Evolutionary conservation across 1,140 invertebrate species (phyloP).

Genomic region (Drosophila parabipectinata): DNA sequence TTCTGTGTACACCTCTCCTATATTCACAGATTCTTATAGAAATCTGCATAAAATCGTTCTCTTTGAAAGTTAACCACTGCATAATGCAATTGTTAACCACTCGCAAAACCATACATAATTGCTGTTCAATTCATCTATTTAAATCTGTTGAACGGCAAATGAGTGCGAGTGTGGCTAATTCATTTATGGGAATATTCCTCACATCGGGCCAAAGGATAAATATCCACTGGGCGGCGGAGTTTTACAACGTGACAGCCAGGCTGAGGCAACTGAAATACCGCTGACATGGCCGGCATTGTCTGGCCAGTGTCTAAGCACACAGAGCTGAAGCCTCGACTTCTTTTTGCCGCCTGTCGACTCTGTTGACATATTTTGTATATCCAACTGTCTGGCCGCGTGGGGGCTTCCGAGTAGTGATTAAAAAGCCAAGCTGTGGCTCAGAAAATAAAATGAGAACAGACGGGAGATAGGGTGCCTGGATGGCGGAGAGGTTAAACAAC

Average conservation of each 20-base stretch:
- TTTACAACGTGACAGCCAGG: conserved; percentile 31
- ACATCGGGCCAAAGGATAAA: conserved; percentile 6
- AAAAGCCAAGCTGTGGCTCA: conserved; percentile 35
- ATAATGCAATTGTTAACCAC: conserved; percentile 67
- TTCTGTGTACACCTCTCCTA: not conserved
- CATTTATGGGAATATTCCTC: conserved; percentile 16
- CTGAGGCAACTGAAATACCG: conserved; percentile 31
- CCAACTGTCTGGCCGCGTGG: conserved; percentile 39
- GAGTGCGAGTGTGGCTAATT: conserved; percentile 33
- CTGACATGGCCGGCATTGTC: conserved; percentile 62
- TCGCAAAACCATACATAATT: conserved; percentile 56
- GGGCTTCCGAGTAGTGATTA: conserved; percentile 45
- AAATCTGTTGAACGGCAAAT: conserved; percentile 17
- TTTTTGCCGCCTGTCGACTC: conserved; percentile 38
- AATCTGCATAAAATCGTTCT: conserved; percentile 48
- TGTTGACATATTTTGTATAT: conserved; percentile 63
- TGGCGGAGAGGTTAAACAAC: conserved; percentile 58
- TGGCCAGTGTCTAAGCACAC: conserved; percentile 55
- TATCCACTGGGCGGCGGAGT: conserved; percentile 20
- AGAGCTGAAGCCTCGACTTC: conserved; percentile 41
- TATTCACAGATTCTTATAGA: conserved; percentile 8
- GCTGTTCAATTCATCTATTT: conserved; percentile 29
- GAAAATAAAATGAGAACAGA: conserved; percentile 31
- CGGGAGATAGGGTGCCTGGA: not conserved
- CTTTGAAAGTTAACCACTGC: conserved; percentile 58